Base-by-base conservation (phyloP, 2,113 vertebrate species). In the Strigops habroptila region DNA sequence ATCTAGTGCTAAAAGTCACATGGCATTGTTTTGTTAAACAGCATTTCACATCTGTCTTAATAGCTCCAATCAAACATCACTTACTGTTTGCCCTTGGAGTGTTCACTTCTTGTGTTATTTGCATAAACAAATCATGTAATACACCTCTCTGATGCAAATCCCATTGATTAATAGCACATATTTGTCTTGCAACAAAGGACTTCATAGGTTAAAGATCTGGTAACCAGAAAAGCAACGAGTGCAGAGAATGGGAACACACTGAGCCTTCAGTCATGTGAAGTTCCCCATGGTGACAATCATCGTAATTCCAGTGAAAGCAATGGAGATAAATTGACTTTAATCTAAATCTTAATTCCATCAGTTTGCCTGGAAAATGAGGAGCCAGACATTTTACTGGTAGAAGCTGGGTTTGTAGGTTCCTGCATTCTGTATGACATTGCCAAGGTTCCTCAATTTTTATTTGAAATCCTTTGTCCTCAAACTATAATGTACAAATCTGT, bases 61-160 rank as follows among this genome's bases (percentile, higher is more conserved):
- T 91, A 93, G 63, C 24, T 89, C 59, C 59, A 93, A 90, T 96
- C 95, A 96, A 95, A 94, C 43, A 91, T 77, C 78, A 82, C 44
- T 96, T 93, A 82, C 41, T 91, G 41, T 88, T 93, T 95, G 90
- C 83, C 92, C 94, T 95, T 95, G 95, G 75, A 94, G 70, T 63
- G 64, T 82, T 96, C 74, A 82, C 19, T 80, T 94, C 82, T 92
- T 74, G 7, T 48, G 68, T 62, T 94, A 94, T 95, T 95, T 96
- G 86, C 82, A 96, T 95, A 94, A 96, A 96, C 75, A 96, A 88
- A 96, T 95, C 37, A 94, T 73, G 60, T 52, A 96, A 90, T 86
- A 77, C 25, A 78, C 64, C 33, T 84, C 82, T 91, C 64, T 84
- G 60, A 90, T 93, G 90, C 81, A 91, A 96, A 93, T 95, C 30